Evolutionary conservation across 2,888 invertebrate genomes (phyloP).

Genomic region (Polydrusus cervinus): DNA sequence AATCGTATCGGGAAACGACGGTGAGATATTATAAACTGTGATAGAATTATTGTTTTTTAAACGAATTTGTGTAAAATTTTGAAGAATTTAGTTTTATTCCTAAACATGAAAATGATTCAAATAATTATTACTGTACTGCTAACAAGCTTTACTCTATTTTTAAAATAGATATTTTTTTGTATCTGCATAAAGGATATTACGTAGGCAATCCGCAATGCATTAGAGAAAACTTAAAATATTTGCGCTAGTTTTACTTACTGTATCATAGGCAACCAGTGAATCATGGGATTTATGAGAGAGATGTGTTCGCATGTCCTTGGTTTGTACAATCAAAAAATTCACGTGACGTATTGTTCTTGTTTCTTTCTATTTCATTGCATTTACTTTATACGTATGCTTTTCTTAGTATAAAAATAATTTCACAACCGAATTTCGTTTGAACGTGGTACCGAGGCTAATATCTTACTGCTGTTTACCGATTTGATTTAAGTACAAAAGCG

Average conservation of each 20-base stretch:
- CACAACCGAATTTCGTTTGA: too few species aligned
- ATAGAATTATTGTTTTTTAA: too few species aligned
- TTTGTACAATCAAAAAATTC: background rate
- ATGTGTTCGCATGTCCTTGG: background rate
- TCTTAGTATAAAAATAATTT: too few species aligned
- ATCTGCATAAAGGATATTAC: too few species aligned
- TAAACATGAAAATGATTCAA: background rate
- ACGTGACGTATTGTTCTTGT: background rate
- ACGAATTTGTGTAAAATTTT: too few species aligned
- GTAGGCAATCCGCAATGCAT: too few species aligned
- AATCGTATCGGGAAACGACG: conserved; percentile 23
- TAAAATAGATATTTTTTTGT: background rate
- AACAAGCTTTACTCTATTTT: background rate
- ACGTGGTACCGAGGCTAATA: background rate
- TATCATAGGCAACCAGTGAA: background rate
- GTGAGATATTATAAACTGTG: conserved; percentile 43
- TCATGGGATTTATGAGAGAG: background rate
- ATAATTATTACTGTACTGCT: background rate
- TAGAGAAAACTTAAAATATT: background rate
- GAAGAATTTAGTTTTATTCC: background rate
- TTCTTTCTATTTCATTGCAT: background rate
- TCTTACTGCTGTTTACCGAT: conserved; percentile 23
- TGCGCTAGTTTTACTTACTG: background rate
- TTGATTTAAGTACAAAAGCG: conserved; percentile 21
- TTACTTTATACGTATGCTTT: too few species aligned